These are phyloP conservation scores for Nasonia oneida DNA, from an alignment of 2,888 invertebrate genomes.

Conservation along the genomic window DNA sequence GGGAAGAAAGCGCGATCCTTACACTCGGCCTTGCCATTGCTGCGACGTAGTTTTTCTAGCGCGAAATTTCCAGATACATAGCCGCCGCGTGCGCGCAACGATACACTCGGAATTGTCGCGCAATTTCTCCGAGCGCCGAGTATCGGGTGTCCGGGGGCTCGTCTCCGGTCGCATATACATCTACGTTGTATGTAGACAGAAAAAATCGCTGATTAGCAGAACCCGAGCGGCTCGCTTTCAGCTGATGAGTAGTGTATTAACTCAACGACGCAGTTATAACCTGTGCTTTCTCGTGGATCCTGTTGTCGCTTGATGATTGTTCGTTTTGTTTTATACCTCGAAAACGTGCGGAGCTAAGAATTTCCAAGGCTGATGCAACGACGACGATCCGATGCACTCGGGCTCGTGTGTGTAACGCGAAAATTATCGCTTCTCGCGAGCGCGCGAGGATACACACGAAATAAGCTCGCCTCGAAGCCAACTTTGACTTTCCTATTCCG, in stretches of 20 bases:
- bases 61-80: not conserved
- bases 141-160: conserved; percentile 27
- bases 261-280: not conserved
- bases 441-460: not conserved
- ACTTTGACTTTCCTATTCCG: not conserved
- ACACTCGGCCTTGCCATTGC: not conserved
- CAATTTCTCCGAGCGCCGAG: conserved; percentile 5
- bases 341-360: not conserved
- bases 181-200: not conserved
- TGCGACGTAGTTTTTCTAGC: not conserved
- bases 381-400: not conserved
- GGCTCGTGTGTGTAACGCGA: not conserved
- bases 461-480: not conserved
- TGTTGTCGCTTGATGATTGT: not conserved
- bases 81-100: not conserved
- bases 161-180: not conserved
- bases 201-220: conserved; percentile 51
- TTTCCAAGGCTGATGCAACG: not conserved
- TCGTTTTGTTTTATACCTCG: not conserved
- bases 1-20: not conserved
- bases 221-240: conserved; percentile 42
- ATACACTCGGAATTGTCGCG: conserved; percentile 1
- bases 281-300: not conserved
- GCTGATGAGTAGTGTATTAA: not conserved
- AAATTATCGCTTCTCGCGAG: conserved; percentile 11